Evolutionary conservation across 2,113 vertebrate genomes (phyloP).

Genomic region (Haemorhous mexicanus): DNA sequence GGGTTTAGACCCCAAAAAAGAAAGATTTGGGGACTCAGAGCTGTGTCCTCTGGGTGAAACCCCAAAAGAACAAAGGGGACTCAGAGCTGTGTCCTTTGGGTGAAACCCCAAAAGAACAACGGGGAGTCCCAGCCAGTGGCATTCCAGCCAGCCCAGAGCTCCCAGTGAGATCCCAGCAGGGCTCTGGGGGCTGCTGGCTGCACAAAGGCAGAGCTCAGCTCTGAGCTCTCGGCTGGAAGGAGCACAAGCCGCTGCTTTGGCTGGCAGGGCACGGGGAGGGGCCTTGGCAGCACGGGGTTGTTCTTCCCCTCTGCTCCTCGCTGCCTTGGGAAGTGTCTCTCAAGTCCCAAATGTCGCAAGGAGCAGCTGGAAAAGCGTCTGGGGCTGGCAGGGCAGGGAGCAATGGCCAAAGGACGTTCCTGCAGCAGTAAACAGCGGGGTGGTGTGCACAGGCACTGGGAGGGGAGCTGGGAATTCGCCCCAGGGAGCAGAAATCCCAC

Average conservation of each 20-base stretch:
- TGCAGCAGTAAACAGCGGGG: neutral
- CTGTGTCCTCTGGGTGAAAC: too few species aligned
- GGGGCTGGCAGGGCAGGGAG: neutral
- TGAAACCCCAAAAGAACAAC: too few species aligned
- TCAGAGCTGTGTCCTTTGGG: too few species aligned
- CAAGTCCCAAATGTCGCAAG: neutral
- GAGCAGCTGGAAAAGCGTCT: neutral
- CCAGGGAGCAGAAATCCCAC: neutral
- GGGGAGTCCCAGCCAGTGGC: too few species aligned
- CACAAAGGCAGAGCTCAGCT: neutral
- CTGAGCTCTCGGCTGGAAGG: neutral
- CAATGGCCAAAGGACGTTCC: neutral
- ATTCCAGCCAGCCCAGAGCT: too few species aligned
- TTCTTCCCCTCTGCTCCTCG: neutral
- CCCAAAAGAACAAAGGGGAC: too few species aligned
- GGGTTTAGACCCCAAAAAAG: too few species aligned
- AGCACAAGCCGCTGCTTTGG: neutral
- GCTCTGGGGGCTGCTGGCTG: too few species aligned
- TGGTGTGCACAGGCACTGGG: neutral
- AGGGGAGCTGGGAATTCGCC: neutral
- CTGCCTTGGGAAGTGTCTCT: accelerated
- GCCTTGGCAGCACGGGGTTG: accelerated
- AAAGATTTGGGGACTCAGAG: too few species aligned
- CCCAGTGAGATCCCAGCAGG: neutral
- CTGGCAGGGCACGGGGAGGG: neutral